Conservation (phyloP, 2,797 vertebrate genomes). For the Ataeniobius toweri region DNA sequence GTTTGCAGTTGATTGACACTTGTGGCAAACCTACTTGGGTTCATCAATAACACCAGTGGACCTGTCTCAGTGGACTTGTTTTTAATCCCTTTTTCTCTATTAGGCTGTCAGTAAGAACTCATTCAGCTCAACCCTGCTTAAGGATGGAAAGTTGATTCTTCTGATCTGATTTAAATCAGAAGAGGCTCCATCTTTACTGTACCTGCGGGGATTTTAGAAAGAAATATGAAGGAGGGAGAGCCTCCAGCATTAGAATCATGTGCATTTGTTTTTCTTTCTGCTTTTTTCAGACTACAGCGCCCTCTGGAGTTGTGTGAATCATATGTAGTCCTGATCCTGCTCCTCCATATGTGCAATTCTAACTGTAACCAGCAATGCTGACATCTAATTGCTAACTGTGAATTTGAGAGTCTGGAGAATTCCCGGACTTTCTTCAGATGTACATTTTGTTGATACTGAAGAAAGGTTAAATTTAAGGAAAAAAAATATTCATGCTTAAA, state of each 20-base stretch:
- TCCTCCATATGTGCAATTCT: slow-evolving; percentile 55
- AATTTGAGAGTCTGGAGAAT: slow-evolving; percentile 65
- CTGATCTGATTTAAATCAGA: slow-evolving; percentile 36
- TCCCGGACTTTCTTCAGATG: slow-evolving; percentile 64
- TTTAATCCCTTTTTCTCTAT: slow-evolving; percentile 46
- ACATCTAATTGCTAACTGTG: slow-evolving; percentile 81
- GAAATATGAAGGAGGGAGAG: slow-evolving; percentile 19
- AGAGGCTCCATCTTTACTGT: slow-evolving; percentile 42
- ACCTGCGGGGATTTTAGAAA: slow-evolving; percentile 48
- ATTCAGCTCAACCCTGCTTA: slow-evolving; percentile 29
- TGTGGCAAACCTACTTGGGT: slow-evolving; percentile 28
- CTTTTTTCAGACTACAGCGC: slow-evolving; percentile 63
- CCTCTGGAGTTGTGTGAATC: slow-evolving; percentile 66
- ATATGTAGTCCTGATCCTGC: slow-evolving; percentile 40
- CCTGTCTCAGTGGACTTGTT: slow-evolving; percentile 59
- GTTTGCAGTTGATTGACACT: slow-evolving; percentile 29
- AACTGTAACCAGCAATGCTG: slow-evolving; percentile 70
- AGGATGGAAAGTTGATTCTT: slow-evolving; percentile 38
- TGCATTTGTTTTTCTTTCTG: slow-evolving; percentile 67
- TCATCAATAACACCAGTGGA: slow-evolving; percentile 47
- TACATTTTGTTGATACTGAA: slow-evolving; percentile 79
- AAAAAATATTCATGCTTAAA: slow-evolving; percentile 40
- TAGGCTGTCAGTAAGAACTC: slow-evolving; percentile 34
- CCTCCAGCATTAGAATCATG: slow-evolving; percentile 57
- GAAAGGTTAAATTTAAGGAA: slow-evolving; percentile 61